Evolutionary conservation across 2,888 invertebrate genomes (phyloP).

Genomic region (Phyllotreta striolata): DNA sequence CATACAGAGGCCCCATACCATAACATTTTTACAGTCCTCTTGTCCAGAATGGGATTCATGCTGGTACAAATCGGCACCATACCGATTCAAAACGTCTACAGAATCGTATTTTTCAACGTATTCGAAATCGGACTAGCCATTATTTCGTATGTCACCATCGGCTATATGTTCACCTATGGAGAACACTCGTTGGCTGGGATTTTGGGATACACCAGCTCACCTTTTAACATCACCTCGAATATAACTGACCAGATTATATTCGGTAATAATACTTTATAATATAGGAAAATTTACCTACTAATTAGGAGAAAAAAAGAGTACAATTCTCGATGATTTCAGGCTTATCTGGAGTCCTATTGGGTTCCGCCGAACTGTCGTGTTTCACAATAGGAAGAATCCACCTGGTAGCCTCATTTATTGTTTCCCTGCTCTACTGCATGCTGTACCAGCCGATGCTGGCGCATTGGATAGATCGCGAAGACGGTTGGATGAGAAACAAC

Average conservation of each 20-base stretch:
- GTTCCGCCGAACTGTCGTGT: conserved; percentile 55
- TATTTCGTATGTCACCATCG: conserved; percentile 51
- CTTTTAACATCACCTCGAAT: not conserved
- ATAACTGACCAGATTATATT: conserved; percentile 18
- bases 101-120: conserved; percentile 57
- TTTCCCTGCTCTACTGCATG: conserved; percentile 49
- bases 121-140: conserved; percentile 54
- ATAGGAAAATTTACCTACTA: not conserved
- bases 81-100: conserved; percentile 56
- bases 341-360: conserved; percentile 53
- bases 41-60: conserved; percentile 48
- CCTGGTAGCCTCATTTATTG: conserved; percentile 44
- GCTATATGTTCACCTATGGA: conserved; percentile 55
- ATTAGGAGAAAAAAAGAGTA: not conserved
- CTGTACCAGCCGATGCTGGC: conserved; percentile 55
- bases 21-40: conserved; percentile 39
- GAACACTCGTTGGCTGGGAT: conserved; percentile 47
- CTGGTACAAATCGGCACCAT: conserved; percentile 56
- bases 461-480: conserved; percentile 56
- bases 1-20: no score
- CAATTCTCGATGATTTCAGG: conserved; percentile 35
- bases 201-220: conserved; percentile 41
- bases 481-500: conserved; percentile 55
- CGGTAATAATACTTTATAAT: conserved; percentile 21
- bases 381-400: conserved; percentile 54